Conservation (phyloP, 2,888 invertebrate genomes). For the Ennomos fuscantarius region DNA sequence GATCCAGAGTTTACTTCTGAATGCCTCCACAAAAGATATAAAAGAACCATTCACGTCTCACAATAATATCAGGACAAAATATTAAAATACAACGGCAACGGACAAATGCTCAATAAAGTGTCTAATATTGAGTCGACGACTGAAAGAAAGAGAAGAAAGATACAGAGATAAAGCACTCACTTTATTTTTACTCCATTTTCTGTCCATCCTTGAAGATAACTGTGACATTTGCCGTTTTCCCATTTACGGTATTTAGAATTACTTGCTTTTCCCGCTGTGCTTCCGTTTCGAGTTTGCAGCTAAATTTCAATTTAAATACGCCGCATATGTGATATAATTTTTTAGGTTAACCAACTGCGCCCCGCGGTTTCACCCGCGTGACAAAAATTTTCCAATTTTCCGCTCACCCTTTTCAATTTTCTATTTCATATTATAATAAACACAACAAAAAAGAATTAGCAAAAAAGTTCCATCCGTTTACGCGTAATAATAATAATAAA, state of each 20-base stretch:
- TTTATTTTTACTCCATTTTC: constrained; percentile 42
- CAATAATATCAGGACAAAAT: constrained; percentile 25
- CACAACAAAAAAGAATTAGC: too few species aligned
- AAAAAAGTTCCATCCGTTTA: too few species aligned
- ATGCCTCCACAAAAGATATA: constrained; percentile 22
- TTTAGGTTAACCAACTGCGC: too few species aligned
- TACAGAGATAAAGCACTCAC: constrained; percentile 44
- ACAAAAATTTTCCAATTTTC: too few species aligned
- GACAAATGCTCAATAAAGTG: constrained; percentile 24
- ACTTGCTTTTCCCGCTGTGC: constrained; percentile 8
- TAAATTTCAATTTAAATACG: neutral
- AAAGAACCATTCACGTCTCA: constrained; percentile 16
- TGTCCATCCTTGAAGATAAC: constrained; percentile 37
- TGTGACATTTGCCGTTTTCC: constrained; percentile 25
- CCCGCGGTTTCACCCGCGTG: too few species aligned
- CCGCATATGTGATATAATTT: too few species aligned
- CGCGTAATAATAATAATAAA: too few species aligned
- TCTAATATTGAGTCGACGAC: constrained; percentile 20
- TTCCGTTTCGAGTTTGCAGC: neutral
- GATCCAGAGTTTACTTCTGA: constrained; percentile 1
- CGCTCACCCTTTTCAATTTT: too few species aligned
- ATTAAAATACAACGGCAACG: constrained; percentile 24
- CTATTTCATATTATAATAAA: too few species aligned
- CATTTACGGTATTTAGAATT: constrained; percentile 17
- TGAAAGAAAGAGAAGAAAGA: constrained; percentile 18